A percentile compares a stretch with the other conserved stretches of the same genome.
Conservation (phyloP, 2,888 invertebrate genomes). For the Bursaphelenchus okinawaensis region DNA sequence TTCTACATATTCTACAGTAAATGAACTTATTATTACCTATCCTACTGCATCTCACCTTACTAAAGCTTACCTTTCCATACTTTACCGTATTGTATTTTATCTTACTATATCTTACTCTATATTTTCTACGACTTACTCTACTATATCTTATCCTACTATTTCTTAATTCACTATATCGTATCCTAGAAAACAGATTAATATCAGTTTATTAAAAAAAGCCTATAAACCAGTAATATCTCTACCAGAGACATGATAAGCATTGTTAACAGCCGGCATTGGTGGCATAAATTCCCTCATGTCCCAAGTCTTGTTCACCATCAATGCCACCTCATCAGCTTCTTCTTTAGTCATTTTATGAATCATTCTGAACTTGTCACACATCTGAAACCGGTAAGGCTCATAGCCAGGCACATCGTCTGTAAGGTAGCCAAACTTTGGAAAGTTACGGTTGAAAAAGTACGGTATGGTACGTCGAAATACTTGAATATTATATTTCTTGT, state of each 20-base stretch:
- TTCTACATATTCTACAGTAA: no score
- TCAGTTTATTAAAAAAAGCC: no score
- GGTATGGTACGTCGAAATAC: not conserved
- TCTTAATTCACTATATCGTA: no score
- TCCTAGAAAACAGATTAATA: no score
- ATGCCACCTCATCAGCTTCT: not conserved
- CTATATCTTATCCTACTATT: no score
- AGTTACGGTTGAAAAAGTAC: not conserved
- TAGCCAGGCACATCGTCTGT: not conserved
- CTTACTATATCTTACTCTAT: no score
- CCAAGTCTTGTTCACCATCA: not conserved
- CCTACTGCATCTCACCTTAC: no score
- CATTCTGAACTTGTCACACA: not conserved
- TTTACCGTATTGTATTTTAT: no score
- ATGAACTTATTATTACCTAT: no score
- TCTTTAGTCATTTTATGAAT: not conserved
- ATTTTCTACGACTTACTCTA: no score
- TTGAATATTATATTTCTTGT: not conserved
- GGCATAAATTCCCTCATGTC: not conserved
- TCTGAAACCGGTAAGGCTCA: not conserved
- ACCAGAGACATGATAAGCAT: not conserved
- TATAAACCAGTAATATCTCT: not conserved
- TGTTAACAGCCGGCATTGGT: not conserved
- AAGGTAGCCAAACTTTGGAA: not conserved
- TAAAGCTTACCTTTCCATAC: no score